Base-by-base conservation (phyloP, 35 echinoderm and acorn worm species). In the Strongylocentrotus purpuratus region DNA sequence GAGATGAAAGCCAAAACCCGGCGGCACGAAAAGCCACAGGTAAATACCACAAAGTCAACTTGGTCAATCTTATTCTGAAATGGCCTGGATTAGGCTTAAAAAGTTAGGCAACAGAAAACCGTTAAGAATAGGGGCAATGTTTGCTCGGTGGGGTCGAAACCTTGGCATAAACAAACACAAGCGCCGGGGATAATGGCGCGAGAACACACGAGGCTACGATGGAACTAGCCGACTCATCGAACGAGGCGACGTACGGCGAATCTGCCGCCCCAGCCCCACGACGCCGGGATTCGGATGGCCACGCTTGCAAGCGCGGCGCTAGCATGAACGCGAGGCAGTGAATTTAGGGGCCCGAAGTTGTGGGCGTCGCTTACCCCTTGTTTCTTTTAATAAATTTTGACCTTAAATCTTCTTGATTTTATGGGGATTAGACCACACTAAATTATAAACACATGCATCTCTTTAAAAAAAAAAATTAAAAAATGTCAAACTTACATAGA, bases 131-230 rank as follows among this genome's bases (percentile, higher is more conserved):
- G 65, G 28, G 65, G 65, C 28, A n/a, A 78, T 78, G 65, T 78
- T 78, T 78, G 65, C 65, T n/a, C 22, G 28, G 25, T 78, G 65
- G 65, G 65, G 65, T 78, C 22, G 65, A 78, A 78, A 78, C 65
- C 22, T 78, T 78, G 65, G 25, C 65, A 78, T 78, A 78, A 78
- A 78, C 65, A 78, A 78, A 78, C 65, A 78, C 65, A 78, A 59
- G 65, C 65, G 65, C 65, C 65, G 65, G 25, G 6, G 65, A 78
- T 78, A 28, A n/a, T 78, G 65, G 65, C 65, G 65, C 20, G 65
- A 78, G 65, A 78, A 28, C 20, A 22, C 65, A 78, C 22, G 65
- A 22, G 65, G 65, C 7, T 78, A 20, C 61, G 52, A 20, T 70
- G 61, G 4, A 78, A n/a, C 50, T 28, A 78, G 65, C 61, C 65